phyloP scores from a whole-genome alignment of 2,113 vertebrate genomes.

The Zosterops pallidus region DNA sequence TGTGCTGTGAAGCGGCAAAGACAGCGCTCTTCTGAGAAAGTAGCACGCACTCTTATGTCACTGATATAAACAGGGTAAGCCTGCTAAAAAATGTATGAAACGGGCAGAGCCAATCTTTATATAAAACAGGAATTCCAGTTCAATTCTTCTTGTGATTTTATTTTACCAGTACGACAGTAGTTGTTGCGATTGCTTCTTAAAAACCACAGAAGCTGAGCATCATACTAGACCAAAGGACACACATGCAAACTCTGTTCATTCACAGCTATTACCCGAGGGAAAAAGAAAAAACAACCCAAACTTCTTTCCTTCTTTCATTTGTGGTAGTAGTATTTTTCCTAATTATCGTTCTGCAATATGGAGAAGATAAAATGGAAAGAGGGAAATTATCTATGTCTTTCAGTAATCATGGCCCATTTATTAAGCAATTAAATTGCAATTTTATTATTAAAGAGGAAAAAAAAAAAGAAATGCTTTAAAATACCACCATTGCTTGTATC shows the following conservation, averaged over 20 bases:
- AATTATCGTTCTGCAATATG: slow-evolving; percentile 13
- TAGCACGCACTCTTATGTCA: slow-evolving; percentile 75
- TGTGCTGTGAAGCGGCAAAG: slow-evolving; percentile 80
- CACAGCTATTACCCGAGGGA: background rate
- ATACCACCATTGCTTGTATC: slow-evolving; percentile 46
- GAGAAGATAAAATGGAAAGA: background rate
- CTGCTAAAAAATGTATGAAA: slow-evolving; percentile 74
- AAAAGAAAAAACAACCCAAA: background rate
- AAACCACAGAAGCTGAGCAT: background rate
- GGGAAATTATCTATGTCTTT: slow-evolving; percentile 39
- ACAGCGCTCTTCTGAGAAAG: slow-evolving; percentile 76
- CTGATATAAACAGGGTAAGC: slow-evolving; percentile 83
- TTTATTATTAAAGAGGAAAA: slow-evolving; percentile 61
- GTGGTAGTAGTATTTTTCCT: background rate
- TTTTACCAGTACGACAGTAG: background rate
- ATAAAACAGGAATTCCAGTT: background rate
- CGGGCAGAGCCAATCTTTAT: slow-evolving; percentile 38
- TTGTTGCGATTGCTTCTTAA: background rate
- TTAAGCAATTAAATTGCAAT: slow-evolving; percentile 74
- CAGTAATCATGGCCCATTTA: slow-evolving; percentile 71
- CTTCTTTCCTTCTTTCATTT: background rate
- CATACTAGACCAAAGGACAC: background rate
- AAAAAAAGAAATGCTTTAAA: slow-evolving; percentile 63
- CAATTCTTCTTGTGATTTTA: background rate
- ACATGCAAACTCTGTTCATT: background rate